Evolutionary conservation across 2,888 invertebrate species (phyloP).

Genomic region (Phanerotoma sp.): DNA sequence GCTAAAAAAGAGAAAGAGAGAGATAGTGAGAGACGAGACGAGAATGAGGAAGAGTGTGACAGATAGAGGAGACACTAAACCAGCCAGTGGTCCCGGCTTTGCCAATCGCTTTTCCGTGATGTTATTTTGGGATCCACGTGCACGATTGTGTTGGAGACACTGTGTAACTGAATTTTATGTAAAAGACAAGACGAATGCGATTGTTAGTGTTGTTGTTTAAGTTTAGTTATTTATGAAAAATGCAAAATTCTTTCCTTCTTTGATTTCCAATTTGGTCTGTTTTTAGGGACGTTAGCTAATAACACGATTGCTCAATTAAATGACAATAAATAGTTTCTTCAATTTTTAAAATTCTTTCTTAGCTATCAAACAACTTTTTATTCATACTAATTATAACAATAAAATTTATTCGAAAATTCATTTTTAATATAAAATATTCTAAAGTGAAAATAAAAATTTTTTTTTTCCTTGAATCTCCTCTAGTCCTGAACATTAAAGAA

Average conservation of each 20-base stretch:
- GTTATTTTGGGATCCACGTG: conserved; percentile 55
- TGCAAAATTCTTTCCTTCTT: background rate
- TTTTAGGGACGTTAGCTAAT: too few species aligned
- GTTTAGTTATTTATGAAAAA: background rate
- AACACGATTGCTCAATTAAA: too few species aligned
- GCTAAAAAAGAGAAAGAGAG: conserved; percentile 3
- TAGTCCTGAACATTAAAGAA: background rate
- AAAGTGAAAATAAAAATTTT: background rate
- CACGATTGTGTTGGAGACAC: conserved; percentile 43
- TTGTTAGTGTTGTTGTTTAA: conserved; percentile 7
- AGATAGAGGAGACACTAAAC: conserved; percentile 10
- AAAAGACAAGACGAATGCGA: background rate
- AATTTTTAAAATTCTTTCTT: too few species aligned
- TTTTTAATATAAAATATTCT: background rate
- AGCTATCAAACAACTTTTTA: too few species aligned
- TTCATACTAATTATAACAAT: too few species aligned
- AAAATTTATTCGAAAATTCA: too few species aligned
- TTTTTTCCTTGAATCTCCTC: background rate
- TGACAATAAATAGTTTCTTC: too few species aligned
- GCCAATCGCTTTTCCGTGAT: conserved; percentile 50
- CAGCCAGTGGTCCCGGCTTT: conserved; percentile 41
- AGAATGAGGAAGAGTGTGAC: conserved; percentile 16
- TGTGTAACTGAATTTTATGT: conserved; percentile 14
- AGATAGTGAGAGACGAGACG: too few species aligned
- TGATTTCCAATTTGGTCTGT: background rate